Base-by-base conservation (phyloP, 2,888 invertebrate species). In the Orgyia antiqua region DNA sequence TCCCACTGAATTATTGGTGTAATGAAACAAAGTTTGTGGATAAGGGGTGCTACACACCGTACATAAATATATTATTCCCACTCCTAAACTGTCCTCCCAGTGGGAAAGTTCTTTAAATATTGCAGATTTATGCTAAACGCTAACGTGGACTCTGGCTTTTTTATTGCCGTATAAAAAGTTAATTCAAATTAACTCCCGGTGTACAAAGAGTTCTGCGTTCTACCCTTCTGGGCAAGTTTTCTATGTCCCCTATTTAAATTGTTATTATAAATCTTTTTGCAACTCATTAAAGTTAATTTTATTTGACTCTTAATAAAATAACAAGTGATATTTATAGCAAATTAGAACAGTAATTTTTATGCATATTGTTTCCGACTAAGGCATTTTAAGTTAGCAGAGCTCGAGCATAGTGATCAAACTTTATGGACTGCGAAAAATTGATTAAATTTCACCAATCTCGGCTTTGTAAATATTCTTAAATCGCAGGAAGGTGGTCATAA, bases 111-210 rank as follows among this genome's bases (percentile, higher is more conserved):
- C 42, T 51, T 70, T 73, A 68, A 72, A 71, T 70, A 73, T 76
- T 77, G 69, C 68, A 76, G 71, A 78, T 77, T 79, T 77, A 78
- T 77, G 75, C 67, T 73, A 76, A 78, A 60, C 59, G 66, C 50
- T 55, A 61, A 50, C 51, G 12, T 52, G 50, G 59, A 53, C 52
- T 51, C 45, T 33, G 44, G 50, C 31, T 48, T 63, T 57, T 65
- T 73, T 72, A 71, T 70, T 61, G 58, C 61, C 58, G 39, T 45
- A 47, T 52, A 52, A 52, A 73, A 64, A 75, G 67, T 77, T 77
- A 76, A 79, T 77, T 74, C 62, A 63, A 70, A 73, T 74, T 77
- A 70, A 68, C 68, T 73, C 75, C 30, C 33, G 31, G 37, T 43
- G 36, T 54, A 38, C 29, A 33, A 31, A 32, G 26, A 38, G 33